Percentiles rank a stretch among this genome's conserved stretches.
Conservation (phyloP, 1,140 invertebrate genomes). For the Cydia strobilella region DNA sequence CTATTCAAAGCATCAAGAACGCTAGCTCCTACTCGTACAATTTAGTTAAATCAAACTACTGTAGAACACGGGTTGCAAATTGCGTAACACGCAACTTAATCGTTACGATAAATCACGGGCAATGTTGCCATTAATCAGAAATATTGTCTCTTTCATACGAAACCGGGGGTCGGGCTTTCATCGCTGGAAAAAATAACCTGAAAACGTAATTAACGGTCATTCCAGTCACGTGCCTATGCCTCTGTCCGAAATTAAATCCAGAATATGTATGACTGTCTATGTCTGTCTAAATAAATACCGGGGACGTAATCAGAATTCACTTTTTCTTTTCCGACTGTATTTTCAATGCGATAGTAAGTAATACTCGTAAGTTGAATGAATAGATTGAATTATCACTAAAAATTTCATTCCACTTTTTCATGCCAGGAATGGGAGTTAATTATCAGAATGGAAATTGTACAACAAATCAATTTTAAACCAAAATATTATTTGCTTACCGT, state of each 20-base stretch:
- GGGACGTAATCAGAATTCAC: neutral
- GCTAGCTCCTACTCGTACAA: neutral
- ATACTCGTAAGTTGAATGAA: too few species aligned
- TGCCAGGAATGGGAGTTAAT: too few species aligned
- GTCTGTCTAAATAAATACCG: neutral
- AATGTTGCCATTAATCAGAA: conserved; percentile 31
- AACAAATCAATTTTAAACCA: too few species aligned
- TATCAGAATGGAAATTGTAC: too few species aligned
- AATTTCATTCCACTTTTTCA: too few species aligned
- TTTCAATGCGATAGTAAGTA: too few species aligned
- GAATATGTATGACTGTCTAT: neutral
- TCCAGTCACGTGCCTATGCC: conserved; percentile 36
- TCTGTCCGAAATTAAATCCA: conserved; percentile 13
- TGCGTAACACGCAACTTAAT: conserved; percentile 25
- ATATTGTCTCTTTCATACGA: conserved; percentile 44
- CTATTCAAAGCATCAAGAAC: conserved; percentile 2
- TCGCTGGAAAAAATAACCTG: conserved; percentile 35
- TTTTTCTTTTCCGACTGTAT: neutral
- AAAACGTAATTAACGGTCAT: conserved; percentile 45
- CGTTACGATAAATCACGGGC: conserved; percentile 27
- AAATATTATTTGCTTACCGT: too few species aligned
- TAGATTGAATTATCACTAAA: too few species aligned
- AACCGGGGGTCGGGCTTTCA: conserved; percentile 25
- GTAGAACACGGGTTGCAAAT: conserved; percentile 27
- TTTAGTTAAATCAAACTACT: conserved; percentile 20